Percentiles rank a stretch among this genome's conserved stretches.
Evolutionary conservation across 2,888 invertebrate species (phyloP).

Genomic region (Eupithecia inturbata): DNA sequence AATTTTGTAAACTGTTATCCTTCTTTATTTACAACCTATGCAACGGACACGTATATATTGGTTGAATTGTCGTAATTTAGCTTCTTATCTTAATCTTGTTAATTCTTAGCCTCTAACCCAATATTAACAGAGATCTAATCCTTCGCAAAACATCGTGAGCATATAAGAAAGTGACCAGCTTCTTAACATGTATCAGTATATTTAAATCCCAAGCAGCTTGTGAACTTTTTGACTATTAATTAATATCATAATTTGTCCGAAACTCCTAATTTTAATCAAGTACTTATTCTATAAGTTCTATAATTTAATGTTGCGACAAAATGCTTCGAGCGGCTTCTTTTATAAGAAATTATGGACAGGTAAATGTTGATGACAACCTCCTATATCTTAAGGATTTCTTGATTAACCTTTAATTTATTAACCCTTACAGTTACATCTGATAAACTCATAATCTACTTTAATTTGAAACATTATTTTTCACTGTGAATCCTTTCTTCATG

Average conservation of each 20-base stretch:
- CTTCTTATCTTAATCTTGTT: conserved; percentile 70
- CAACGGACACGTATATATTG: conserved; percentile 54
- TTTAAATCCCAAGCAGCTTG: not conserved
- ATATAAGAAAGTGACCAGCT: conserved; percentile 63
- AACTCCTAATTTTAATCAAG: not conserved
- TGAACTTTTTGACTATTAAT: not conserved
- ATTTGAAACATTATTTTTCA: not conserved
- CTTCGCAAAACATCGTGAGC: conserved; percentile 57
- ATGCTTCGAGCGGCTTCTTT: conserved; percentile 80
- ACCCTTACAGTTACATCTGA: not conserved
- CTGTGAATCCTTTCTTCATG: not conserved
- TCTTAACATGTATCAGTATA: conserved; percentile 46
- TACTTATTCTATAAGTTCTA: conserved; percentile 4
- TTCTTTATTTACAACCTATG: conserved; percentile 62
- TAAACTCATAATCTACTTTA: not conserved
- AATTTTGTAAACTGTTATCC: conserved; percentile 64
- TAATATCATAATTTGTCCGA: not conserved
- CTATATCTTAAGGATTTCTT: not conserved
- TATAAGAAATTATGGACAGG: conserved; percentile 75
- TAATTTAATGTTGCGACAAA: conserved; percentile 53
- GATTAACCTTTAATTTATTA: not conserved
- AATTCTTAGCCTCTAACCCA: conserved; percentile 59
- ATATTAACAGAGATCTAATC: conserved; percentile 65
- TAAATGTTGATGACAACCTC: conserved; percentile 41
- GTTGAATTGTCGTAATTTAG: conserved; percentile 61